These are phyloP conservation scores for Drosophila mayri DNA, from an alignment of 1,140 invertebrate species.

Conservation along the genomic window DNA sequence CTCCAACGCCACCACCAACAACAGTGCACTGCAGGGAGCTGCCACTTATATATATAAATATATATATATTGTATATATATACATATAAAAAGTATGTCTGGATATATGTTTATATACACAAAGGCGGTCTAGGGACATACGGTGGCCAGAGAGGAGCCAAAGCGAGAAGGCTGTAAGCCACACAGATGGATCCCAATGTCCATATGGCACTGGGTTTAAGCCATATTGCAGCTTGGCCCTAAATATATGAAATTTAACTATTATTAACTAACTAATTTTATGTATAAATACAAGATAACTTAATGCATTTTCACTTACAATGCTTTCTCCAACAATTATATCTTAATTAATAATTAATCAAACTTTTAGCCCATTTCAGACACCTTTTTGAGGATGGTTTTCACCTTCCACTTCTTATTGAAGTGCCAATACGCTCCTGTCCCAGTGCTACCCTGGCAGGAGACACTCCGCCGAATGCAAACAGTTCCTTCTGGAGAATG, in stretches of 20 bases:
- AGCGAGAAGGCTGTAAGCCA: not conserved
- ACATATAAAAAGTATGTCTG: not conserved
- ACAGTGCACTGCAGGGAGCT: conserved; percentile 17
- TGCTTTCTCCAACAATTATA: too few species aligned
- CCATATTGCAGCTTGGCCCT: not conserved
- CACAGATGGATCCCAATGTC: not conserved
- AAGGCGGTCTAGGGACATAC: not conserved
- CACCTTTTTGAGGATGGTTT: too few species aligned
- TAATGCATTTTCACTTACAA: too few species aligned
- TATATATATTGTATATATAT: too few species aligned
- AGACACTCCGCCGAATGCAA: conserved; percentile 1
- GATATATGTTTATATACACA: not conserved
- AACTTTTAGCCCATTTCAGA: too few species aligned
- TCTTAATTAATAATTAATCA: too few species aligned
- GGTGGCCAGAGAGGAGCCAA: not conserved
- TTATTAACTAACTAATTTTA: too few species aligned
- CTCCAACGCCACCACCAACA: conserved; percentile 3
- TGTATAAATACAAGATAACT: too few species aligned
- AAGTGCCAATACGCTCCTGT: not conserved
- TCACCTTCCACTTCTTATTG: not conserved
- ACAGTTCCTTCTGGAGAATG: not conserved
- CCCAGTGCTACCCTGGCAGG: not conserved
- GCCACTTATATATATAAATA: not conserved
- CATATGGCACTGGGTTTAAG: not conserved
- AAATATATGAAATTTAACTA: too few species aligned